Percentiles rank a stretch among this genome's conserved stretches.
Evolutionary conservation across 37 sponge, comb jelly and placozoan species (phyloP).

Genomic region (Axinella damicornis): DNA sequence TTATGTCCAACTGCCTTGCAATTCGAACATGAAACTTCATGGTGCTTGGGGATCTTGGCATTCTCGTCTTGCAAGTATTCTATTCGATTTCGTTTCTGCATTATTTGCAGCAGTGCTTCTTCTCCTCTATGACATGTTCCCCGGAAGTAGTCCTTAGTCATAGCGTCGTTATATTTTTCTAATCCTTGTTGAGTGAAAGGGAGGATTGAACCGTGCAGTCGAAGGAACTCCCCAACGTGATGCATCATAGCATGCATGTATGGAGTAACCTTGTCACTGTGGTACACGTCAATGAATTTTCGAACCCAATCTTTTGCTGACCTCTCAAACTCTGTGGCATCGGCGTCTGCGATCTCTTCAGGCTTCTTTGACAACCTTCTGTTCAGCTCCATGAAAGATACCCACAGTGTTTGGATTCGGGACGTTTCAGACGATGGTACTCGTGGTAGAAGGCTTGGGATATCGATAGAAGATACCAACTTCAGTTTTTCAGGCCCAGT

Average conservation of each 20-base stretch:
- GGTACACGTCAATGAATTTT: not conserved
- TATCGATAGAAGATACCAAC: too few relatives aligned
- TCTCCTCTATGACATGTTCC: too few relatives aligned
- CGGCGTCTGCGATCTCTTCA: not conserved
- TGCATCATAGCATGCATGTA: slow-evolving; percentile 2
- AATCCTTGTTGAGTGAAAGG: slow-evolving; percentile 14
- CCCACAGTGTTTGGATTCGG: slow-evolving; percentile 18
- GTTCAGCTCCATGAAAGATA: not conserved
- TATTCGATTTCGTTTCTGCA: too few relatives aligned
- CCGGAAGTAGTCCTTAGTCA: too few relatives aligned
- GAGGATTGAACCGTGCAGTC: not conserved
- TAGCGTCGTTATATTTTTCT: not conserved
- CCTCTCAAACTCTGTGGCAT: not conserved
- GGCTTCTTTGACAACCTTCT: not conserved
- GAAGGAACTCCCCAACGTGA: not conserved
- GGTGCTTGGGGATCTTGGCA: too few relatives aligned
- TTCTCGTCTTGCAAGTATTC: too few relatives aligned
- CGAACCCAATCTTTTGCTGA: not conserved
- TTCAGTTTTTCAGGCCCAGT: not conserved
- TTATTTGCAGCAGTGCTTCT: too few relatives aligned
- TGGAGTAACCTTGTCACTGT: not conserved
- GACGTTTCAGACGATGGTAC: too few relatives aligned
- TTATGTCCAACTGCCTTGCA: too few relatives aligned
- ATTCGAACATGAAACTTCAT: too few relatives aligned
- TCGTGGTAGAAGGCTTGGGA: too few relatives aligned